phyloP scores from a whole-genome alignment of 30 jellyfish, hydroid and myxozoan species.

The Pelagia noctiluca region DNA sequence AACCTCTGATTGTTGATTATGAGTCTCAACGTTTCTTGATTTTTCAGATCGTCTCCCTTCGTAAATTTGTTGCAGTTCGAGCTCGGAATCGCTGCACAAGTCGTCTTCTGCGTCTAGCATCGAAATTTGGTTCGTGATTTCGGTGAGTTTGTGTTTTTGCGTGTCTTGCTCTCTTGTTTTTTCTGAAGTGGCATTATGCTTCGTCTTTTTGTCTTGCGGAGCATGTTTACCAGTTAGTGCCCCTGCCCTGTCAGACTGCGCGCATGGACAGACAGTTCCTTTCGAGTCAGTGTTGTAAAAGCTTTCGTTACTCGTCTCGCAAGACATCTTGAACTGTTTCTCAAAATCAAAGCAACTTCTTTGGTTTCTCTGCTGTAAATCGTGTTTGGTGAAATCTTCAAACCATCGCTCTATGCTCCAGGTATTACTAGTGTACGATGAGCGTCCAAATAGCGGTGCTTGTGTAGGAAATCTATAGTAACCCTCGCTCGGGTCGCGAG shows the following conservation, averaged over 20 bases:
- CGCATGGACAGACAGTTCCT: background rate
- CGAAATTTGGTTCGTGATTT: background rate
- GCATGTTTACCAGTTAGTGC: background rate
- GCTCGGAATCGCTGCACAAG: constrained; percentile 45
- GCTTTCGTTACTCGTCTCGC: background rate
- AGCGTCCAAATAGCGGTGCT: constrained; percentile 41
- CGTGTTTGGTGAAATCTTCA: background rate
- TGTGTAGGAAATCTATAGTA: constrained; percentile 40
- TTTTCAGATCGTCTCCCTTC: background rate
- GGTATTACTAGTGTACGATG: constrained; percentile 28
- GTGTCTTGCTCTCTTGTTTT: background rate
- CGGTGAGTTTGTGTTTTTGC: background rate
- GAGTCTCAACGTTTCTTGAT: background rate
- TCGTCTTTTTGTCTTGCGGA: background rate
- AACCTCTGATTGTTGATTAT: background rate
- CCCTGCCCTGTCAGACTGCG: no score
- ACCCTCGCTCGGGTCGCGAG: constrained; percentile 22
- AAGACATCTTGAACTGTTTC: background rate
- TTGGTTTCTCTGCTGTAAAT: background rate
- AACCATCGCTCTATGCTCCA: background rate
- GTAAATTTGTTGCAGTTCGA: constrained; percentile 40
- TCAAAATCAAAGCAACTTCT: background rate
- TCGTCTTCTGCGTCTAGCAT: background rate
- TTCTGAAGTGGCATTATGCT: background rate
- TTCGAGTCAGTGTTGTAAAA: background rate